phyloP scores from a whole-genome alignment of 2,797 vertebrate species.

The Uromys caudimaculatus region DNA sequence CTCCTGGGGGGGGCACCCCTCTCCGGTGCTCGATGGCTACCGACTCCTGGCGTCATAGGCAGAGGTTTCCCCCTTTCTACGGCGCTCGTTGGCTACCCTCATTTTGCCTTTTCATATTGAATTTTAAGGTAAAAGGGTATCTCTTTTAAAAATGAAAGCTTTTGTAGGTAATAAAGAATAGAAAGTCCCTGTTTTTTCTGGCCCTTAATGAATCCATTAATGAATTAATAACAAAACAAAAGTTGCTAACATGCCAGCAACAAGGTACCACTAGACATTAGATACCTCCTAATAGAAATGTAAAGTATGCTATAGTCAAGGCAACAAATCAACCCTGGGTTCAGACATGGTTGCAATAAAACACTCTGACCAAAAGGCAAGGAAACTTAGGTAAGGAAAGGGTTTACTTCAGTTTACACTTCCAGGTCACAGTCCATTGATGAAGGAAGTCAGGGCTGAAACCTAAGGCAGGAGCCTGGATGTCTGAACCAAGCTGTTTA shows the following conservation, averaged over 20 bases:
- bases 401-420: not conserved
- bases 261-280: not conserved
- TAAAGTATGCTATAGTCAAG: not conserved
- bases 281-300: not conserved
- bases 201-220: not conserved
- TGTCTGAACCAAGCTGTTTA: not conserved
- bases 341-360: not conserved
- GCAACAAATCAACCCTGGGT: not conserved
- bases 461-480: not conserved
- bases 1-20: too few relatives aligned
- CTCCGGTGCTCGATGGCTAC: too few relatives aligned
- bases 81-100: too few relatives aligned
- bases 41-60: too few relatives aligned
- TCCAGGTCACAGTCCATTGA: not conserved
- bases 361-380: not conserved
- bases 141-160: not conserved
- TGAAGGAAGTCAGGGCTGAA: not conserved
- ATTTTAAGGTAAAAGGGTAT: slow-evolving; percentile 17
- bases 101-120: not conserved
- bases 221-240: not conserved
- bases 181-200: not conserved
- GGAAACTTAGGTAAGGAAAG: not conserved
- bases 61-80: too few relatives aligned
- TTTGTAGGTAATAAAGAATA: not conserved
- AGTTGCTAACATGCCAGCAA: not conserved